phyloP scores from a whole-genome alignment of 2,888 invertebrate species.

The Cetonia aurata region DNA sequence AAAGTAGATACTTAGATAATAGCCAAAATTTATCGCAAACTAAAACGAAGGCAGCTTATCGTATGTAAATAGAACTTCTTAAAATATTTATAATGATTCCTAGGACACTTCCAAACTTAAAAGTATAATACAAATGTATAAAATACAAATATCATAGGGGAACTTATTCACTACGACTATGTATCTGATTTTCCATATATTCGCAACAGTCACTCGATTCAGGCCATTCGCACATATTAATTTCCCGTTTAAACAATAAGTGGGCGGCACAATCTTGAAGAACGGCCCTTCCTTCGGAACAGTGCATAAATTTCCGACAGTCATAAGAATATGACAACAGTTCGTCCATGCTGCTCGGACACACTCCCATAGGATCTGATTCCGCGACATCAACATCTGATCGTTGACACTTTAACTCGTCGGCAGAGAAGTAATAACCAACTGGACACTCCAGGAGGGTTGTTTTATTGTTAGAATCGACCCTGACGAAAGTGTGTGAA shows the following conservation, averaged over 20 bases:
- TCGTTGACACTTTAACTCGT: constrained; percentile 45
- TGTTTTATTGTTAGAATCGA: constrained; percentile 41
- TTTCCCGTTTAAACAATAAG: constrained; percentile 51
- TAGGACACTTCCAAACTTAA: too few relatives aligned
- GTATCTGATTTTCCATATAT: constrained; percentile 50
- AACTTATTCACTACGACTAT: background rate
- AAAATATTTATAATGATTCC: too few relatives aligned
- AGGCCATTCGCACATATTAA: constrained; percentile 53
- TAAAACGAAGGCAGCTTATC: too few relatives aligned
- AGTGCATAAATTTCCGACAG: constrained; percentile 50
- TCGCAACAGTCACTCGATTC: constrained; percentile 54
- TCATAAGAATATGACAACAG: constrained; percentile 48
- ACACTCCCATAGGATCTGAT: constrained; percentile 12
- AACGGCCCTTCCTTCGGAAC: constrained; percentile 47
- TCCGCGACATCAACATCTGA: background rate
- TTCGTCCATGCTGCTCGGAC: constrained; percentile 44
- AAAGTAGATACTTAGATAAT: too few relatives aligned
- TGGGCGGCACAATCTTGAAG: constrained; percentile 48
- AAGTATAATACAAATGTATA: background rate
- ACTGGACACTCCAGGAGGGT: constrained; percentile 46
- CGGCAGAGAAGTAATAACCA: constrained; percentile 47
- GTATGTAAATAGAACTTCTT: too few relatives aligned
- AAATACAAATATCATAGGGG: background rate
- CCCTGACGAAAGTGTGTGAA: constrained; percentile 30
- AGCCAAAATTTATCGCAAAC: too few relatives aligned